Base-by-base conservation (phyloP, 2,888 invertebrate genomes). In the Drosophila borborema region DNA sequence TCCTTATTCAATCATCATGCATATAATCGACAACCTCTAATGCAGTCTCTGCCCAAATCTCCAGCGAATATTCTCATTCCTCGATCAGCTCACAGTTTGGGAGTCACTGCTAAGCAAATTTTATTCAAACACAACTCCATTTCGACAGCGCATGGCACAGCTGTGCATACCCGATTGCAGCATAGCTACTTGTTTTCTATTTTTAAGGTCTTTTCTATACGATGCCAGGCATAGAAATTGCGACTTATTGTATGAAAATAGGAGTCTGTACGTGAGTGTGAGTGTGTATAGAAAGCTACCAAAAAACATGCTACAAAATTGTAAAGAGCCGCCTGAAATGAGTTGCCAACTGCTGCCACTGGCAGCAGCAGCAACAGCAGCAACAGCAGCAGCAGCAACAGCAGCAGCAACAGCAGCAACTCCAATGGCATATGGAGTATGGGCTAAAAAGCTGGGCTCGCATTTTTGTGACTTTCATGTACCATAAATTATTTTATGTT, bases 401-500 rank as follows among this genome's bases (percentile, higher is more conserved):
- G 8, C 34, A 36, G 1, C 20, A 53, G 16, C 38, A 53, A 23
- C 23, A 23, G 1, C 53, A 20, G 72, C 67, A 71, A 72, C 63
- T 51, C 28, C 68, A 65, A 58, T 43, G 63, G 18, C 38, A 38
- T 49, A 20, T 23, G 51, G 43, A 23, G 23, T 16, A 28, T 7
- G 10, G 64, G 80, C 65, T 66, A 64, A 74, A 62, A 55, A 51
- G 75, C 55, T 81, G 64, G 62, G 53, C 64, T 73, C 51, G 72
- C 84, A 90, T 90, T 89, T 86, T 89, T 89, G 89, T 84, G 86
- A 90, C 86, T 86, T 90, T 90, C 85, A 87, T 87, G 74, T 78
- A 87, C 89, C 89, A 87, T 87, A 87, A 87, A 89, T 87, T 90
- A 87, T 85, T 87, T 87, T 68, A 89, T 90, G 85, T 89, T 86